Evolutionary conservation across 1,140 invertebrate species (phyloP).

Genomic region (Charaxes varanes): DNA sequence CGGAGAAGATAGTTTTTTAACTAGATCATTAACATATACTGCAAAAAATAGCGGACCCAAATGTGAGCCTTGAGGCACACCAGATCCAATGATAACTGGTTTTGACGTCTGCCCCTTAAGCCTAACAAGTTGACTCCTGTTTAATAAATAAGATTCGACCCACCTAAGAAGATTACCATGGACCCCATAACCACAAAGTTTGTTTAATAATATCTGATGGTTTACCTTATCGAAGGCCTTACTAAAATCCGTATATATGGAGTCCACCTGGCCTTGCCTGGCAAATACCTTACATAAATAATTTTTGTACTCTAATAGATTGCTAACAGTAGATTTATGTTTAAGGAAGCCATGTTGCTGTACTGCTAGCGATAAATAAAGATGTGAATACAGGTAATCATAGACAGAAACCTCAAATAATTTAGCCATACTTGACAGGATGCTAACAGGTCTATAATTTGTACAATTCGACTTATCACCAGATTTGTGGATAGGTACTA

Average conservation of each 20-base stretch:
- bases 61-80: slow-evolving; percentile 9
- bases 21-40: too few species aligned
- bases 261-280: background rate
- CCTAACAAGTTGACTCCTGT: slow-evolving; percentile 1
- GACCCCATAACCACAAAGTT: too few species aligned
- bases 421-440: slow-evolving; percentile 17
- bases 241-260: slow-evolving; percentile 5
- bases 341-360: slow-evolving; percentile 14
- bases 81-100: slow-evolving; percentile 1
- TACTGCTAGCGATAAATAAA: background rate
- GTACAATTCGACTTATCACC: slow-evolving; percentile 11
- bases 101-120: background rate
- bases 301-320: slow-evolving; percentile 14
- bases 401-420: slow-evolving; percentile 10
- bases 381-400: background rate
- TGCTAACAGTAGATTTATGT: slow-evolving; percentile 5
- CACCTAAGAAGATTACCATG: too few species aligned
- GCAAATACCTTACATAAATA: slow-evolving; percentile 9
- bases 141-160: slow-evolving; percentile 3
- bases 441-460: slow-evolving; percentile 19
- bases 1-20: too few species aligned
- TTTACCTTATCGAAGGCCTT: slow-evolving; percentile 11
- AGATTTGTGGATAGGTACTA: slow-evolving; percentile 15
- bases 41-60: slow-evolving; percentile 1
- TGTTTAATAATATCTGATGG: too few species aligned